Percentiles rank a stretch among this genome's conserved stretches.
phyloP scores from a whole-genome alignment of 2,113 vertebrate species.

The Corythornis madagascariensis region DNA sequence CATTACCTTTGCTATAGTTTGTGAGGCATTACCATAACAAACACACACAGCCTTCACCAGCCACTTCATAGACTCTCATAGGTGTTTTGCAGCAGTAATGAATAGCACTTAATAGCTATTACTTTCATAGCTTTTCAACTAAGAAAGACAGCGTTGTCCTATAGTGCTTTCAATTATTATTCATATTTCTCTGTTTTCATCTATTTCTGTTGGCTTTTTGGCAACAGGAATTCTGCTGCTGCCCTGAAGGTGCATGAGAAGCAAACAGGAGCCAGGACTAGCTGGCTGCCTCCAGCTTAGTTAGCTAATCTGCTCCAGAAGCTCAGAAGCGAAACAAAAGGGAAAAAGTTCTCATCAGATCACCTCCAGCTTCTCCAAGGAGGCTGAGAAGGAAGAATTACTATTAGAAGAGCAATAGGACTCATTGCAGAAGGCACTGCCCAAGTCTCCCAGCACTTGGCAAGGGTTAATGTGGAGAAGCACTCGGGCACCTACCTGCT shows the following conservation, averaged over 20 bases:
- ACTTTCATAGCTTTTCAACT: neutral
- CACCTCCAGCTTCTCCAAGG: neutral
- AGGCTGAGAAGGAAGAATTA: neutral
- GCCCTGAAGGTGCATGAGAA: neutral
- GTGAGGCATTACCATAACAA: neutral
- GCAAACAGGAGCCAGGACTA: neutral
- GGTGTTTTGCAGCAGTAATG: neutral
- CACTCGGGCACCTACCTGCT: constrained; percentile 76
- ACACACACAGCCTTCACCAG: neutral
- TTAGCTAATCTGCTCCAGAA: neutral
- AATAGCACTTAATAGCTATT: neutral
- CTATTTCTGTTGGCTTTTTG: neutral
- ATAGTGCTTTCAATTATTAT: neutral
- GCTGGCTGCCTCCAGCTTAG: neutral
- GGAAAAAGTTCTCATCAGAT: neutral
- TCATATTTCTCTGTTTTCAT: neutral
- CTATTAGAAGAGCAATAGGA: neutral
- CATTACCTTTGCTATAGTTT: neutral
- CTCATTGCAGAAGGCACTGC: too few species aligned
- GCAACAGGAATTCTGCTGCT: neutral
- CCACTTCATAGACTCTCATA: neutral
- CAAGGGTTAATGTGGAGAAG: rapidly evolving
- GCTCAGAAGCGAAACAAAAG: neutral
- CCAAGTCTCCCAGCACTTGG: neutral
- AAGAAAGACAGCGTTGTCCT: neutral